These are phyloP conservation scores for Coilia nasus DNA, from an alignment of 2,797 vertebrate genomes.

Conservation along the genomic window DNA sequence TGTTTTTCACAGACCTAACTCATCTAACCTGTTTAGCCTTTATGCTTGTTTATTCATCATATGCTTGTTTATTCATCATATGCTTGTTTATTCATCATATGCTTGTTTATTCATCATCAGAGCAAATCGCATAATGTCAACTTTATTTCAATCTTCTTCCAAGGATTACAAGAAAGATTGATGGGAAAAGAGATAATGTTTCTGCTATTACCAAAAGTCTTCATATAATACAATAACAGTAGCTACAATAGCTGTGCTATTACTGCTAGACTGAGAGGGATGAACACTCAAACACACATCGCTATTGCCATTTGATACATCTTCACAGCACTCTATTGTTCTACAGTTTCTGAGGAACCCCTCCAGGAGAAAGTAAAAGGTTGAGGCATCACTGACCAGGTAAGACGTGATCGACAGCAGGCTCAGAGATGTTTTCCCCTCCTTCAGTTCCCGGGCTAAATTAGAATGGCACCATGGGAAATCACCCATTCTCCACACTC, in stretches of 20 bases:
- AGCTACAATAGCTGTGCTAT: too few relatives aligned
- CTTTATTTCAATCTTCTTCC: too few relatives aligned
- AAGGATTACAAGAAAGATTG: too few relatives aligned
- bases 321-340: not conserved
- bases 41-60: conserved; percentile 6
- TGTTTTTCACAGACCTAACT: conserved; percentile 3
- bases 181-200: too few relatives aligned
- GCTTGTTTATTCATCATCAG: not conserved
- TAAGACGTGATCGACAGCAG: conserved; percentile 35
- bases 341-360: not conserved
- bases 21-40: conserved; percentile 48
- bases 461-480: conserved; percentile 49
- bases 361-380: conserved; percentile 32
- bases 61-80: conserved; percentile 7
- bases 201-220: too few relatives aligned
- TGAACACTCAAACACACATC: not conserved
- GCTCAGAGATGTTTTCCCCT: conserved; percentile 43
- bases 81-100: conserved; percentile 10
- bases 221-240: too few relatives aligned
- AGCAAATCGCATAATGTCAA: not conserved
- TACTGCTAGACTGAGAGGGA: not conserved
- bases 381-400: conserved; percentile 40
- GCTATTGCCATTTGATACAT: not conserved
- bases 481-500: conserved; percentile 36
- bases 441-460: conserved; percentile 33